Conservation (phyloP, 2,888 invertebrate genomes). For the Hemicrepidius hirtus region DNA sequence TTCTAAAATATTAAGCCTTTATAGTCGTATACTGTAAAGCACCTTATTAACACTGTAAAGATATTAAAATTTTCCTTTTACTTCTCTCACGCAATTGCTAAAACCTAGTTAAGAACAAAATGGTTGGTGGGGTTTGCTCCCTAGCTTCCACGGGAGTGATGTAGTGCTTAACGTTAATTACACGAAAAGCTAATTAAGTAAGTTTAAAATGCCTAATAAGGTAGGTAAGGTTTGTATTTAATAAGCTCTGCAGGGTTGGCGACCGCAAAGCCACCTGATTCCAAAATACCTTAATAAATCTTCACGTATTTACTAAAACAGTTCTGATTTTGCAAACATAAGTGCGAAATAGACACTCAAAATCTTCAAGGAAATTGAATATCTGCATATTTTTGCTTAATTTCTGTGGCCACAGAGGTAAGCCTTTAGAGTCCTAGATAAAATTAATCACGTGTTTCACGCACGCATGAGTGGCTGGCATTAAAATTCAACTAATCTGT, state of each 20-base stretch:
- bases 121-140: constrained; percentile 5
- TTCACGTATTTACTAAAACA: background rate
- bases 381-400: too few species aligned
- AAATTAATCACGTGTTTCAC: constrained; percentile 34
- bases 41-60: background rate
- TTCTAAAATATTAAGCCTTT: too few species aligned
- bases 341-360: background rate
- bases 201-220: constrained; percentile 28
- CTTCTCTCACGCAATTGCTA: background rate
- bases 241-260: constrained; percentile 8
- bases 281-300: constrained; percentile 21
- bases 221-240: constrained; percentile 26
- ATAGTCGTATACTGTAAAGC: too few species aligned
- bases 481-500: constrained; percentile 35
- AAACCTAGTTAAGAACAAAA: constrained; percentile 6
- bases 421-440: constrained; percentile 12
- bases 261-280: constrained; percentile 27
- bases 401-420: background rate
- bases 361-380: too few species aligned
- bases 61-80: background rate
- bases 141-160: constrained; percentile 7
- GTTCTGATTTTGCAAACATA: background rate
- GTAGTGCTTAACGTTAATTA: constrained; percentile 29
- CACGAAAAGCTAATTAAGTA: constrained; percentile 32
- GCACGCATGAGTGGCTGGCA: constrained; percentile 30